Evolutionary conservation across 2,888 invertebrate genomes (phyloP), one percentile per base, ranked within the genome.

Genomic region (Gibbula magus): DNA sequence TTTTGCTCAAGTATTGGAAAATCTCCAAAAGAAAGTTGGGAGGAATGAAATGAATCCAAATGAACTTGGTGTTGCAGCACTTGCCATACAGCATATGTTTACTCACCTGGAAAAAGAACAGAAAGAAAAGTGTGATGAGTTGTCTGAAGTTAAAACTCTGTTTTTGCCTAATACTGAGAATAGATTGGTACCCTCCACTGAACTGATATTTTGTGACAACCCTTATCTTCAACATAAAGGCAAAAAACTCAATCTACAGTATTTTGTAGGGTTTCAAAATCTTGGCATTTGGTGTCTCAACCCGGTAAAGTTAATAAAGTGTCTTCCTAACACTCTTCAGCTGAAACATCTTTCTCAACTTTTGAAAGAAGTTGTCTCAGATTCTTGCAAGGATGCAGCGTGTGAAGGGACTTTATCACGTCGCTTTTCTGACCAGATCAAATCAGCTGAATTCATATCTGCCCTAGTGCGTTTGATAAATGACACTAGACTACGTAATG

Each of bases 1-100:
- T 51, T 89, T 87, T 77, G 84, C 84, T 8, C 35, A 29, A 10
- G 86, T 87, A n/a, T 79, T 89, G 66, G 51, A 83, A n/a, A 52
- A 51, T 5, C 73, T 87, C n/a, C 78, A 86, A 25, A 20, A 75
- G 1, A 67, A 79, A 18, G 56, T 77, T 67, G 82, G 78, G 22
- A 25, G 20, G 5, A 76, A 79, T 1, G 66, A 56, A n/a, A 70
- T 88, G 20, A 54, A 80, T 29, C 84, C 86, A 35, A 83, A 86
- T 79, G 88, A 88, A 39, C 45, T 82, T 16, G 18, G 20, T 25
- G 70, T 75, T 20, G 84, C 81, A 4, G 77, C 75, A n/a, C 82
- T 78, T 51, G 86, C 88, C 20, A 54, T 85, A 32, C 20, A 74
- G 0, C 52, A 77, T 20, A 52, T 82, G 13, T 53, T 78, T 45